Base-by-base conservation (phyloP, 2,888 invertebrate genomes). In the Phyto melanocephala region DNA sequence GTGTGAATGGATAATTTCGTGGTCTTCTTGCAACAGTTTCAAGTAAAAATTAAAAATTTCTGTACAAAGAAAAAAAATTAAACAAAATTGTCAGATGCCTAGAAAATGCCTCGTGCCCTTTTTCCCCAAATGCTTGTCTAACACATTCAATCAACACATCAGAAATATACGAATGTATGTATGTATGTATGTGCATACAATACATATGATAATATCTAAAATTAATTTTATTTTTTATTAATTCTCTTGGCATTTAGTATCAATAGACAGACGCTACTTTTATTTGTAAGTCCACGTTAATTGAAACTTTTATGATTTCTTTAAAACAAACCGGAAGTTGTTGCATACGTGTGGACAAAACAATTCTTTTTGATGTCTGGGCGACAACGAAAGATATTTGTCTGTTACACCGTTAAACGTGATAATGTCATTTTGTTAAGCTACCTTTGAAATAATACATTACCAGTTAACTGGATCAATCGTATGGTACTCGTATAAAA, bases 341-440 rank as follows among this genome's bases (percentile, higher is more conserved):
- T 47, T 68, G 20, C 42, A 15, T 42, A 82, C 82, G 79, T 79
- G 82, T 67, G 52, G 58, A 78, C 65, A 28, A 28, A 28, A 75
- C 40, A 71, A 35, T 2, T 15, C n/a, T 70, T 82, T 28, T 82
- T 82, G 82, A 82, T 82, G 82, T 82, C 78, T 75, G 52, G 58
- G 74, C 81, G 81, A 79, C 50, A 77, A 79, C 50, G 35, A 0
- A 60, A 47, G 28, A 54, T 47, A 28, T 65, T 71, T 75, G 78
- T 79, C 75, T 71, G 50, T 45, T n/a, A n/a, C 75, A 60, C 45
- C 54, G 68, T 40, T 37, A 15, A 40, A 74, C 72, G 82, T 82
- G 82, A 75, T 75, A 37, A 45, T 74, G 79, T 62, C 68, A 68
- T 70, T 52, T 24, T 2, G 8, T 50, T 40, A 17, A 15, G 3